Conservation (phyloP, 2,113 vertebrate species). For the Orthonyx spaldingii region DNA sequence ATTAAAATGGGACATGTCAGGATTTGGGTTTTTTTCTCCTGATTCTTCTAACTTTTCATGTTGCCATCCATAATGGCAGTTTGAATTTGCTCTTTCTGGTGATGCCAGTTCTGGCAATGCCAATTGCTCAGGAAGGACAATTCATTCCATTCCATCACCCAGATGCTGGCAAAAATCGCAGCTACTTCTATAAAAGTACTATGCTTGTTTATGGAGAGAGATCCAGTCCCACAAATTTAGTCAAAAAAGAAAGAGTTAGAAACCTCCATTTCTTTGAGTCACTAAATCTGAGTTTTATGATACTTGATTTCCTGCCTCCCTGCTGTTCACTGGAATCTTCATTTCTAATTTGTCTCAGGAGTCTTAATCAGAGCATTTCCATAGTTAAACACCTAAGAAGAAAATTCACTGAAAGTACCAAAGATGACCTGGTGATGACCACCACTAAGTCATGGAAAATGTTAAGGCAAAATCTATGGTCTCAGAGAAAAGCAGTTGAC, state of each 20-base stretch:
- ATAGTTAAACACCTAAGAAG: not conserved
- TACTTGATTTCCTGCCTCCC: not conserved
- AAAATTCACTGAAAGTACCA: not conserved
- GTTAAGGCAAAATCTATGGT: not conserved
- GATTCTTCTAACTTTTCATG: not conserved
- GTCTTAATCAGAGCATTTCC: not conserved
- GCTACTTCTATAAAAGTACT: not conserved
- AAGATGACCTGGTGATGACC: not conserved
- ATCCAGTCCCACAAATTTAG: not conserved
- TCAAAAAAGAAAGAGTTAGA: not conserved
- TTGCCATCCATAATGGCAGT: not conserved
- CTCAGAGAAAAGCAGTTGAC: not conserved
- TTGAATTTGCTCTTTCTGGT: not conserved
- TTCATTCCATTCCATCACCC: not conserved
- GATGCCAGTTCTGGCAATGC: not conserved
- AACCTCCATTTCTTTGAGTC: not conserved
- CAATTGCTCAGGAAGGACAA: not conserved
- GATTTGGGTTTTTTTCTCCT: not conserved
- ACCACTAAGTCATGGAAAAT: not conserved
- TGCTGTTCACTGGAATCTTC: not conserved
- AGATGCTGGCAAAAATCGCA: not conserved
- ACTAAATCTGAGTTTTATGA: not conserved
- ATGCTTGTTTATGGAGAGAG: not conserved
- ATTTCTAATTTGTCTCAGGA: not conserved
- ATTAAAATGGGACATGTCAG: not conserved